Conservation (phyloP, 2,888 invertebrate species). For the Heliconius ethilla region DNA sequence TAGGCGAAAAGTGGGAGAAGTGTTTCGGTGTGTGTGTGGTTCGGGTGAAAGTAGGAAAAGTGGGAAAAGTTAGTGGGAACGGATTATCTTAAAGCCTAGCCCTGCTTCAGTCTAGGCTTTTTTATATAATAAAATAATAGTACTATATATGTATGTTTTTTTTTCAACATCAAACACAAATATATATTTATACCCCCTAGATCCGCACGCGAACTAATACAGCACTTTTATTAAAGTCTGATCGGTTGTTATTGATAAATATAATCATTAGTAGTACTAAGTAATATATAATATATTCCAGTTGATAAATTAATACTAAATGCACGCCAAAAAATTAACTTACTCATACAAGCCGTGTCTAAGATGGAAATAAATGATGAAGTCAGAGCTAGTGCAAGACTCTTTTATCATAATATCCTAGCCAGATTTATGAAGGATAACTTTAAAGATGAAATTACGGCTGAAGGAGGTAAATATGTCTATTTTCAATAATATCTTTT, state of each 20-base stretch:
- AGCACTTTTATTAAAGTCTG: not conserved
- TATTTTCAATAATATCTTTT: not conserved
- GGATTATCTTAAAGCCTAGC: too few relatives aligned
- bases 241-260: not conserved
- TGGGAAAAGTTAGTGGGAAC: too few relatives aligned
- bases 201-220: not conserved
- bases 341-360: conserved; percentile 66
- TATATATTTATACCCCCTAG: not conserved
- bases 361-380: conserved; percentile 70
- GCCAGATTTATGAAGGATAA: conserved; percentile 70
- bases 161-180: too few relatives aligned
- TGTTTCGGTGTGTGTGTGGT: too few relatives aligned
- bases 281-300: conserved; percentile 43
- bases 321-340: conserved; percentile 64
- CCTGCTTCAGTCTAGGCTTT: too few relatives aligned
- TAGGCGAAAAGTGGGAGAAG: too few relatives aligned
- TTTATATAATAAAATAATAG: too few relatives aligned
- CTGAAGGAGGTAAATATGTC: conserved; percentile 67
- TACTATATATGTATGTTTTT: too few relatives aligned
- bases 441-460: conserved; percentile 68
- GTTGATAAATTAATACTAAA: conserved; percentile 69
- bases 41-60: too few relatives aligned
- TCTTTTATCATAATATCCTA: conserved; percentile 73
- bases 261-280: not conserved
- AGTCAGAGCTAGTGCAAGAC: conserved; percentile 58